Base-by-base conservation (phyloP, 2,797 vertebrate species). In the Lepus townsendii region DNA sequence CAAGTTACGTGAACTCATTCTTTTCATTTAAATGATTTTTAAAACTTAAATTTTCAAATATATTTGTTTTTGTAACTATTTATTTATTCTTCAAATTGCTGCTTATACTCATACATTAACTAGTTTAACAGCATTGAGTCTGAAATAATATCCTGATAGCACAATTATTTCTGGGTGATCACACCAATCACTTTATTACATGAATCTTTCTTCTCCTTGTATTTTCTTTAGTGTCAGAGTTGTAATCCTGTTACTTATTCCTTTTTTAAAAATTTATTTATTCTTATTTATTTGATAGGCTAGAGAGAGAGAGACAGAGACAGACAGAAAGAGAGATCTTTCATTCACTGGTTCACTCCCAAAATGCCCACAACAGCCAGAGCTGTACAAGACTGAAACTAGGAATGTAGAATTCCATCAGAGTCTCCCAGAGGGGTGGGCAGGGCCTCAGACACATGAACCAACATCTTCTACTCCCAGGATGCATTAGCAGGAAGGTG, bases 1-100 rank as follows among this genome's bases (percentile, higher is more conserved):
- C 76, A 52, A 47, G 73, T 57, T 62, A 19, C 47, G 1, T 30
- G 3, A 88, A 85, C n/a, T 57, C 3, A 32, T 80, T 73, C 79
- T 2, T 87, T 90, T 32, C 26, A 72, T 42, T 94, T 76, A 77
- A 71, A 50, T 26, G 57, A 32, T 62, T 69, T 80, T 54, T 22
- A 19, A n/a, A 84, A 92, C 50, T 65, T 90, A 30, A 80, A 2
- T 88, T 85, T 84, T 85, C 57, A 80, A 65, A 22, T 17, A 60
- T 38, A 24, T 68, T 92, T 75, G 3, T 0, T 88, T 76, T 77
- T 71, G 17, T 50, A 38, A 3, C 1, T 83, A 24, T 89, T 42
- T 42, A 42, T 76, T 83, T 76, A 6, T 93, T 62, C 2, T 1
- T 0, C 14, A 19, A 8, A 76, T 17, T 8, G 0, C 42, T 92